These are phyloP conservation scores for Sesia apiformis DNA, from an alignment of 2,888 invertebrate genomes.

Conservation along the genomic window DNA sequence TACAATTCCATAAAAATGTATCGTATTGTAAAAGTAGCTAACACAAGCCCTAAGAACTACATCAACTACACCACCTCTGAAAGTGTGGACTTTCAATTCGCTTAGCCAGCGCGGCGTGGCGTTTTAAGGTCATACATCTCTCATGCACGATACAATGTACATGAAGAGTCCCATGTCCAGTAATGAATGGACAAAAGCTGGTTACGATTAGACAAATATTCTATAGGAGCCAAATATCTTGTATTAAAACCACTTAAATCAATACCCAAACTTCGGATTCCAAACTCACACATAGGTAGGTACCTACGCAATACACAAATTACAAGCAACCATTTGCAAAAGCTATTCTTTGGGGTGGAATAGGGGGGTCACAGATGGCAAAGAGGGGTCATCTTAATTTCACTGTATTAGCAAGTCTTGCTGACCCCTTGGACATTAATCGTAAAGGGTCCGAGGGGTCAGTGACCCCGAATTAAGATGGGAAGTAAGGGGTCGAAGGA, in stretches of 20 bases:
- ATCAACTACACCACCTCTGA: too few relatives aligned
- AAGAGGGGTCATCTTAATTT: constrained; percentile 67
- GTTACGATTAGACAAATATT: too few relatives aligned
- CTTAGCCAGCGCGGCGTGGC: too few relatives aligned
- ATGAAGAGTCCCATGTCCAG: too few relatives aligned
- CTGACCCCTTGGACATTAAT: constrained; percentile 65
- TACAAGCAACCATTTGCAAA: constrained; percentile 27
- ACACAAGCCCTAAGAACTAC: too few relatives aligned
- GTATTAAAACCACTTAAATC: not conserved
- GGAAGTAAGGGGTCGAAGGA: constrained; percentile 40
- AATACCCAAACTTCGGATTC: not conserved
- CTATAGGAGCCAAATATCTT: too few relatives aligned
- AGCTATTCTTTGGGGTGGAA: constrained; percentile 15
- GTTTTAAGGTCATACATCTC: too few relatives aligned
- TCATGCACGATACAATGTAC: too few relatives aligned
- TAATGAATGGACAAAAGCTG: too few relatives aligned
- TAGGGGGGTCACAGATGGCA: constrained; percentile 48
- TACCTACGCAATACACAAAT: constrained; percentile 25
- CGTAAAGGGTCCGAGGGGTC: constrained; percentile 59
- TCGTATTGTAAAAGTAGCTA: too few relatives aligned
- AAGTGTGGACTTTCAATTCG: too few relatives aligned
- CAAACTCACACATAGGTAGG: constrained; percentile 6
- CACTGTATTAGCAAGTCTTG: constrained; percentile 62
- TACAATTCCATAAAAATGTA: too few relatives aligned
- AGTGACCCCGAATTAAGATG: constrained; percentile 62